Conservation (phyloP, 2,113 vertebrate species). For the Leptobrachium leishanense region DNA sequence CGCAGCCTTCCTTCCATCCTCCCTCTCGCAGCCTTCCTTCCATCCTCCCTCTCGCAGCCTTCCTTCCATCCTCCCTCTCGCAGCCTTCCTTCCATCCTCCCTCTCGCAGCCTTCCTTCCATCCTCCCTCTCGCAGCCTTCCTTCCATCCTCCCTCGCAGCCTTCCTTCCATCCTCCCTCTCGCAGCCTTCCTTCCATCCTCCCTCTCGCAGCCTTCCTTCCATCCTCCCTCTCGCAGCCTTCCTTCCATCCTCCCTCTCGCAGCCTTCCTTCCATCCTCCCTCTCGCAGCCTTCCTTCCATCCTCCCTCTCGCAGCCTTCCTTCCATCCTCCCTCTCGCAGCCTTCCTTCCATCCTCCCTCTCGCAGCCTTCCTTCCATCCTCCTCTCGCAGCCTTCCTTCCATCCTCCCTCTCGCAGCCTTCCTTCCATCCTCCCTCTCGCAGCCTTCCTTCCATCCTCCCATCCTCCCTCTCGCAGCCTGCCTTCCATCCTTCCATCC, state of each 20-base stretch:
- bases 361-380: background rate
- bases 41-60: too few species aligned
- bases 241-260: background rate
- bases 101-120: too few species aligned
- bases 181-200: background rate
- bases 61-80: too few species aligned
- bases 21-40: background rate
- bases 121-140: too few species aligned
- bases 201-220: background rate
- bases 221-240: too few species aligned
- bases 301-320: too few species aligned
- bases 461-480: background rate
- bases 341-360: background rate
- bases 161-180: background rate
- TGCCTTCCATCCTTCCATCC: too few species aligned
- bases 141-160: background rate
- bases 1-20: too few species aligned
- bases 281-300: background rate
- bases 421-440: too few species aligned
- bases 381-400: background rate
- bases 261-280: background rate
- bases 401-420: background rate
- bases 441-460: background rate
- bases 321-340: too few species aligned
- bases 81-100: too few species aligned